These are phyloP conservation scores for Brassicogethes aeneus DNA, from an alignment of 2,888 invertebrate genomes.

Conservation along the genomic window DNA sequence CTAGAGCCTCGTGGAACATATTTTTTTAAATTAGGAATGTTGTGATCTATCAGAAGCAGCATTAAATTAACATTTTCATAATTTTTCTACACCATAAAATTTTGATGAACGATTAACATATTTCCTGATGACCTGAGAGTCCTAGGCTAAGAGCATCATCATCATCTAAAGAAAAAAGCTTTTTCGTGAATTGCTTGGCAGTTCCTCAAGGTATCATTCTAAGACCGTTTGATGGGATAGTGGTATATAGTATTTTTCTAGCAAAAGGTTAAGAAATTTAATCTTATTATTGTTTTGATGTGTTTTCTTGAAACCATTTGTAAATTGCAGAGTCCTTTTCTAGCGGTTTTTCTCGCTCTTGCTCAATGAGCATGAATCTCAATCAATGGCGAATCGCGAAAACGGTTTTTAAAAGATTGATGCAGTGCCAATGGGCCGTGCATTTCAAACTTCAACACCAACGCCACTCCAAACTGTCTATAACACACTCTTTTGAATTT, in stretches of 20 bases:
- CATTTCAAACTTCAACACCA: neutral
- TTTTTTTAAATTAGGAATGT: too few relatives aligned
- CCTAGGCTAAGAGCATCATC: too few relatives aligned
- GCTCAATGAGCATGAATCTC: neutral
- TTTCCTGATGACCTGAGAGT: too few relatives aligned
- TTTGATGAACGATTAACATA: too few relatives aligned
- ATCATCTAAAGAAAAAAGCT: too few relatives aligned
- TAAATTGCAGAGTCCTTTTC: neutral
- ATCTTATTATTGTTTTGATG: neutral
- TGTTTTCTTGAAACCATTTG: neutral
- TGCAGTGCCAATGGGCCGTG: neutral
- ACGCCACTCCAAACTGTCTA: neutral
- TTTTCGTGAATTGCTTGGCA: too few relatives aligned
- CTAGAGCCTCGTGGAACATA: neutral
- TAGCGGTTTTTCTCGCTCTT: neutral
- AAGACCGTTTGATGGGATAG: too few relatives aligned
- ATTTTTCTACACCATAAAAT: too few relatives aligned
- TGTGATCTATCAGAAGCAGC: too few relatives aligned
- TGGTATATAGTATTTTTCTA: too few relatives aligned
- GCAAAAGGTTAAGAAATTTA: neutral
- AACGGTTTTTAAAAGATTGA: constrained; percentile 1
- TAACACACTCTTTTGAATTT: constrained; percentile 1
- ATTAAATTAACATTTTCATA: too few relatives aligned
- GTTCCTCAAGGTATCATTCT: too few relatives aligned
- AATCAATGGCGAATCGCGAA: constrained; percentile 1